A percentile compares a stretch with the other conserved stretches of the same genome.
These are phyloP conservation scores for Shinisaurus crocodilurus DNA, from an alignment of 2,113 vertebrate species.

Conservation along the genomic window DNA sequence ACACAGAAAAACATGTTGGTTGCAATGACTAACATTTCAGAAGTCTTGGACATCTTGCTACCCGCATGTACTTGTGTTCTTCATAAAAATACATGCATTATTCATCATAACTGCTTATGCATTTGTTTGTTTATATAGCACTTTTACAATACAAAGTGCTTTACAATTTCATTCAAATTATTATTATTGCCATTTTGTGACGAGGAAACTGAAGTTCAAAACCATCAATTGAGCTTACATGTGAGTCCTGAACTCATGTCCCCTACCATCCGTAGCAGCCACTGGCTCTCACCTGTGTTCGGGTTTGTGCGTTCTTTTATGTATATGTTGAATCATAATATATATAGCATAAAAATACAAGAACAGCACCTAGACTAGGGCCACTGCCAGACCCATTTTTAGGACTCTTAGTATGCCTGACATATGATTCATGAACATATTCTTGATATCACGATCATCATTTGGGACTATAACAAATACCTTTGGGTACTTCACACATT, in stretches of 20 bases:
- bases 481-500: not conserved
- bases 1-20: not conserved
- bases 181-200: not conserved
- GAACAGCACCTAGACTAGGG: not conserved
- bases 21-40: not conserved
- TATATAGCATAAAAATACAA: not conserved
- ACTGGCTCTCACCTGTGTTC: not conserved
- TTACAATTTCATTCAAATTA: not conserved
- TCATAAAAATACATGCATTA: not conserved
- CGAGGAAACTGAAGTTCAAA: no score
- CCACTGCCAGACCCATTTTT: not conserved
- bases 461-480: not conserved
- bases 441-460: not conserved
- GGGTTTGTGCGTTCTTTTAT: not conserved
- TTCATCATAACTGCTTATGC: not conserved
- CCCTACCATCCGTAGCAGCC: not conserved
- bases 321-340: not conserved
- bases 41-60: not conserved
- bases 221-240: not conserved
- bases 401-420: not conserved
- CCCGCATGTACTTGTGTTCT: not conserved
- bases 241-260: not conserved
- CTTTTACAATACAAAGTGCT: not conserved
- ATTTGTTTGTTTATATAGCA: not conserved
- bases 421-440: not conserved